A percentile compares a stretch with the other conserved stretches of the same genome.
Conservation (phyloP, 2,888 invertebrate species). For the Cristatella mucedo region DNA sequence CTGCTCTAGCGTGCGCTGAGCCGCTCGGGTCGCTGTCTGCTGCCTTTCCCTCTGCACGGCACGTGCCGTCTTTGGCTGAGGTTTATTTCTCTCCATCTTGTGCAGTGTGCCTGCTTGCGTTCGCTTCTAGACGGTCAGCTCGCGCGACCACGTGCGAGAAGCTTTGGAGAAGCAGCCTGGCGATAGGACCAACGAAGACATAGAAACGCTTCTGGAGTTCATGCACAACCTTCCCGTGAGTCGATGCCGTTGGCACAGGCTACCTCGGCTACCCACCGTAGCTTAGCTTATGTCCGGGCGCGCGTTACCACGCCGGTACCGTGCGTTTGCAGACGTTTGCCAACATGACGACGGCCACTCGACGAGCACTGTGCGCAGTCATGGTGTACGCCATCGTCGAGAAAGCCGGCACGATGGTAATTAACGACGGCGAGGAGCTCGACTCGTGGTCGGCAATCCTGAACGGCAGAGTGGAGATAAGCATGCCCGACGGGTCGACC, state of each 20-base stretch:
- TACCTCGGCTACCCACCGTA: too few relatives aligned
- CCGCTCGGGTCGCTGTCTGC: too few relatives aligned
- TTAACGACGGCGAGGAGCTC: constrained; percentile 96
- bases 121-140: constrained; percentile 25
- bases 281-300: too few relatives aligned
- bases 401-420: constrained; percentile 84
- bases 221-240: constrained; percentile 68
- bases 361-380: constrained; percentile 64
- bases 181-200: constrained; percentile 84
- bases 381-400: constrained; percentile 99
- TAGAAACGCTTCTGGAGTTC: constrained; percentile 84
- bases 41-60: too few relatives aligned
- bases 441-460: constrained; percentile 98
- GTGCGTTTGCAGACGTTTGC: constrained; percentile 61
- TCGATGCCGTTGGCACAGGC: too few relatives aligned
- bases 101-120: too few relatives aligned
- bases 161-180: constrained; percentile 92
- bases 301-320: too few relatives aligned
- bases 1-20: too few relatives aligned
- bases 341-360: constrained; percentile 84
- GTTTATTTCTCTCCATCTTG: too few relatives aligned
- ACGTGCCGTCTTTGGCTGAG: too few relatives aligned
- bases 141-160: constrained; percentile 78
- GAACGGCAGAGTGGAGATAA: constrained; percentile 89
- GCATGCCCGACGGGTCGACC: constrained; percentile 54